Evolutionary conservation across 2,113 vertebrate genomes (phyloP).

Genomic region (Peromyscus californicus): DNA sequence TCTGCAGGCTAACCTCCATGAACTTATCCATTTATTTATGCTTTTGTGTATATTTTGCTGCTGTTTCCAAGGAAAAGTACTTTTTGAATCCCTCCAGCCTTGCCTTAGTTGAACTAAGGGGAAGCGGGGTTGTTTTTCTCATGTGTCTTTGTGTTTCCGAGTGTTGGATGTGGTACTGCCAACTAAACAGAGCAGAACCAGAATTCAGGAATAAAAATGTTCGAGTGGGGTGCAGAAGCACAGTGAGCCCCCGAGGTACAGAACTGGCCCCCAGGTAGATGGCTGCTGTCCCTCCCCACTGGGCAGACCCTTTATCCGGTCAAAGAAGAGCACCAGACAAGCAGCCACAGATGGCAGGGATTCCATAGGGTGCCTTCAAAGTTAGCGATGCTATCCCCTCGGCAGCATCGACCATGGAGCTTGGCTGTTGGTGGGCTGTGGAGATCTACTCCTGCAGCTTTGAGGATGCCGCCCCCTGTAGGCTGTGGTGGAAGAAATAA

Average conservation of each 20-base stretch:
- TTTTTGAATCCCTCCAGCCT: slow-evolving; percentile 47
- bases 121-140: slow-evolving; percentile 36
- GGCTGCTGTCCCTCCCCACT: neutral
- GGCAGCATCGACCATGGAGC: neutral
- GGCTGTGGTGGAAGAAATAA: neutral
- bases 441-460: neutral
- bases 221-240: neutral
- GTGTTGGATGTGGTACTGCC: neutral
- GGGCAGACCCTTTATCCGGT: neutral
- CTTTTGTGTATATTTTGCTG: slow-evolving; percentile 63
- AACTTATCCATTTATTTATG: slow-evolving; percentile 59
- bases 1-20: neutral
- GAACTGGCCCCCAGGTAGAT: neutral
- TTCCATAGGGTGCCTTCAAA: neutral
- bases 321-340: neutral
- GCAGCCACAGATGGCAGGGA: neutral
- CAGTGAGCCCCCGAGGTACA: neutral
- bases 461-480: slow-evolving; percentile 4
- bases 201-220: neutral
- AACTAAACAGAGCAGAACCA: slow-evolving; percentile 46
- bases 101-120: slow-evolving; percentile 66
- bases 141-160: neutral
- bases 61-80: slow-evolving; percentile 73
- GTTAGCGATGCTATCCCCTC: neutral
- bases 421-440: rapidly evolving